Evolutionary conservation across 2,113 vertebrate genomes (phyloP).

Genomic region (Heterotis niloticus): DNA sequence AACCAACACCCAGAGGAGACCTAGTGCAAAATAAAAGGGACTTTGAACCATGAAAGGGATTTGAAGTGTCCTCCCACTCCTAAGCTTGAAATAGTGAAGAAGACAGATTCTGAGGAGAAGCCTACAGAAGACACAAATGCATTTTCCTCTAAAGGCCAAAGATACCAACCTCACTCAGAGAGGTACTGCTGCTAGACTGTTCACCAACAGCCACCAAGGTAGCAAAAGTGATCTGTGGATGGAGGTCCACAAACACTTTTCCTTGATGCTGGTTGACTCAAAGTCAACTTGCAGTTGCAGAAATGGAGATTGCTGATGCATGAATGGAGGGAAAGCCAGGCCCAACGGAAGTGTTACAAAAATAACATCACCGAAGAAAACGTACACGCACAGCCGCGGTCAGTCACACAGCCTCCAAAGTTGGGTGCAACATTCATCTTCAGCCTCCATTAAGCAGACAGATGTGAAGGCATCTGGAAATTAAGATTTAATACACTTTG

Average conservation of each 20-base stretch:
- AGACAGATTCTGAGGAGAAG: conserved; percentile 16
- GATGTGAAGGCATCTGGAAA: conserved; percentile 52
- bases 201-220: neutral
- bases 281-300: no score
- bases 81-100: conserved; percentile 21
- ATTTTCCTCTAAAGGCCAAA: neutral
- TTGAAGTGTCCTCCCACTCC: conserved; percentile 54
- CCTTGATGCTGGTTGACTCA: no score
- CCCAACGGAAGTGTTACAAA: neutral
- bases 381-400: neutral
- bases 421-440: conserved; percentile 45
- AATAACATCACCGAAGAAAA: neutral
- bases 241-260: neutral
- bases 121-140: neutral
- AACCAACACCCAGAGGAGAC: conserved; percentile 47
- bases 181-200: no score
- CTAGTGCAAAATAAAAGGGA: conserved; percentile 41
- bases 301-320: no score
- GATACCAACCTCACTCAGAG: neutral
- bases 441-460: conserved; percentile 54
- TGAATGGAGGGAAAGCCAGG: neutral
- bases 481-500: conserved; percentile 66
- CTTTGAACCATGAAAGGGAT: conserved; percentile 62
- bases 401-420: conserved; percentile 14
- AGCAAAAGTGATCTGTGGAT: no score